These are phyloP conservation scores for Acleris sparsana DNA, from an alignment of 2,888 invertebrate species.

Conservation along the genomic window DNA sequence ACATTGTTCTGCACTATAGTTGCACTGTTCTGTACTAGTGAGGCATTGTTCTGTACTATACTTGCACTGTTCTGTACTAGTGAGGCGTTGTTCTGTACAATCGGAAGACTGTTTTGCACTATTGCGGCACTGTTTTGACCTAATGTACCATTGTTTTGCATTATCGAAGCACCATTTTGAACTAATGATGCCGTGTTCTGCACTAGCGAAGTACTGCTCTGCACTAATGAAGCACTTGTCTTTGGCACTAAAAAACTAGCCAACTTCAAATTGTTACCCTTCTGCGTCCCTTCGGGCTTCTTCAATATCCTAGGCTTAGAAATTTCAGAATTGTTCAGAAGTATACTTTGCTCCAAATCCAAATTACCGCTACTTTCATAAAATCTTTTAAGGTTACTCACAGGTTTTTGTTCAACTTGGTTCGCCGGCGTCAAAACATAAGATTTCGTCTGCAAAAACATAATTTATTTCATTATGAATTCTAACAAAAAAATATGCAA, in stretches of 20 bases:
- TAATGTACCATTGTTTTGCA: conserved; percentile 13
- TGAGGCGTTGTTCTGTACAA: neutral
- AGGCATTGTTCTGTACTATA: neutral
- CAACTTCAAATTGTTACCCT: conserved; percentile 71
- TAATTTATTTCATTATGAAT: conserved; percentile 38
- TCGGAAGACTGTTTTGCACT: conserved; percentile 21
- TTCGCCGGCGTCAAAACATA: conserved; percentile 61
- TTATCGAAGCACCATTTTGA: conserved; percentile 8
- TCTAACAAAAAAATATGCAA: conserved; percentile 31
- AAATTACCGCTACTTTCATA: conserved; percentile 79
- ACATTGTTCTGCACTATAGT: neutral
- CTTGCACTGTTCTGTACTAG: neutral
- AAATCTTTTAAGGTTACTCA: conserved; percentile 75
- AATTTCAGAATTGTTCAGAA: conserved; percentile 50
- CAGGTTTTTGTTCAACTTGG: conserved; percentile 58
- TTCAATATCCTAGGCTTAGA: conserved; percentile 58
- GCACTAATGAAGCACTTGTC: conserved; percentile 46
- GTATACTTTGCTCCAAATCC: conserved; percentile 66
- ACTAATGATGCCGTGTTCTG: conserved; percentile 8
- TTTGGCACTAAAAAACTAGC: conserved; percentile 73
- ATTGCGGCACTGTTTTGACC: conserved; percentile 41
- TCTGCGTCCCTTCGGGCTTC: conserved; percentile 57
- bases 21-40: neutral
- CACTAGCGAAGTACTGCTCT: conserved; percentile 42
- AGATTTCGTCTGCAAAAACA: conserved; percentile 67